phyloP scores from a whole-genome alignment of 2,888 invertebrate species.

The Listrodromus nycthemerus region DNA sequence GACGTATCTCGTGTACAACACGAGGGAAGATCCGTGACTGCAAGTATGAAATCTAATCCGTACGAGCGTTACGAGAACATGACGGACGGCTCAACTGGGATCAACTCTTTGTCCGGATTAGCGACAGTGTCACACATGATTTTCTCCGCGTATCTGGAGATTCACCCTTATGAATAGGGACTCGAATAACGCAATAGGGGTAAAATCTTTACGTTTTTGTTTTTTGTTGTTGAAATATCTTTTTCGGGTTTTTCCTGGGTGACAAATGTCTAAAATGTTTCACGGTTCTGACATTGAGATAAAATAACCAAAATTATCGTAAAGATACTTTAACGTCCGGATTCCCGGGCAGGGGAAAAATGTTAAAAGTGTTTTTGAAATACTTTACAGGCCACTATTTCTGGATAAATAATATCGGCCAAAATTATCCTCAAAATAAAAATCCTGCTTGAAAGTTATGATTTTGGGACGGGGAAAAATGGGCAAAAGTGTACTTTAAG shows the following conservation, averaged over 20 bases:
- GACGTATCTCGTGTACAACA: conserved; percentile 49
- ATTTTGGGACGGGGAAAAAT: background rate
- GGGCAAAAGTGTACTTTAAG: background rate
- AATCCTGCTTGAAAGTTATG: background rate
- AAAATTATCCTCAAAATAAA: background rate
- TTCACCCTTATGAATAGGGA: conserved; percentile 10
- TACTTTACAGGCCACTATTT: background rate
- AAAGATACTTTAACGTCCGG: background rate
- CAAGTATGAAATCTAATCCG: conserved; percentile 58
- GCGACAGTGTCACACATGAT: conserved; percentile 79
- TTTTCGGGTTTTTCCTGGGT: background rate
- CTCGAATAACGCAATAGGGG: conserved; percentile 8
- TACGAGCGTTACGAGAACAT: conserved; percentile 58
- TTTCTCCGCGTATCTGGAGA: conserved; percentile 56
- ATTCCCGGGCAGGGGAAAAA: background rate
- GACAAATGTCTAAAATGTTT: background rate
- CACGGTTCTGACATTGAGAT: background rate
- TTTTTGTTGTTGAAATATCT: background rate
- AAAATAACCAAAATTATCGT: background rate
- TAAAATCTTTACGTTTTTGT: conserved; percentile 3
- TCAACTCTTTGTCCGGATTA: conserved; percentile 84
- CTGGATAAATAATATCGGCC: background rate
- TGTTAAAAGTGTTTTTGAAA: background rate
- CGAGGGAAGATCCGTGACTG: conserved; percentile 38
- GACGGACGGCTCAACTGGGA: conserved; percentile 81